A percentile compares a stretch with the other conserved stretches of the same genome.
Conservation (phyloP, 2,113 vertebrate genomes). For the Heterotis niloticus region DNA sequence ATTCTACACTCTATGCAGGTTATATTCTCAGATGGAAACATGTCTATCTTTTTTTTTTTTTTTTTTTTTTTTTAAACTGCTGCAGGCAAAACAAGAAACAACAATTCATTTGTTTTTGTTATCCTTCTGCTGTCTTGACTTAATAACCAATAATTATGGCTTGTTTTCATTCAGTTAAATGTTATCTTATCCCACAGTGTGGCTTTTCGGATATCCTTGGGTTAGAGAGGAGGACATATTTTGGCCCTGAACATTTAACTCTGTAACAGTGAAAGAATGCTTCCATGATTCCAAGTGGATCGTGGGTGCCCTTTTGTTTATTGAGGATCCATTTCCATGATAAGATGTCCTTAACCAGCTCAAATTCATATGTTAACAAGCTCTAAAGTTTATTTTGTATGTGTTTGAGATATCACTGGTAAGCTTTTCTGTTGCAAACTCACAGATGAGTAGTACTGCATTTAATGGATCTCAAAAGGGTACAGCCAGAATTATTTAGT, state of each 20-base stretch:
- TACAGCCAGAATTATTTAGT: background rate
- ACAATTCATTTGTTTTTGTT: background rate
- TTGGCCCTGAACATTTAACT: constrained; percentile 4
- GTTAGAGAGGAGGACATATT: background rate
- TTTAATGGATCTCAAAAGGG: constrained; percentile 19
- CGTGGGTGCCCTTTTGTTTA: background rate
- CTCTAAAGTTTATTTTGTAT: background rate
- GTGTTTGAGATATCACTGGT: constrained; percentile 3
- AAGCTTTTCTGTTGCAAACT: constrained; percentile 4
- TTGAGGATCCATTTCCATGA: constrained; percentile 2
- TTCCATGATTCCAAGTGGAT: background rate
- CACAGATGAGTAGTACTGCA: background rate
- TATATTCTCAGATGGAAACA: no score
- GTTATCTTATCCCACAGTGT: background rate
- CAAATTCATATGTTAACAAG: constrained; percentile 1
- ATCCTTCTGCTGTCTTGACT: background rate
- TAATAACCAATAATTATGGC: background rate
- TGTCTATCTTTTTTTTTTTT: no score
- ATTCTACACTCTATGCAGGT: no score
- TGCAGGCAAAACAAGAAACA: no score
- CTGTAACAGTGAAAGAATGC: background rate
- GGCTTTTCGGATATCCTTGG: constrained; percentile 8
- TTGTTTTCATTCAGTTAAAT: background rate
- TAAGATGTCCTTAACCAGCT: background rate
- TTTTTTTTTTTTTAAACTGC: no score